These are phyloP conservation scores for Flexamia atlantica DNA, from an alignment of 2,888 invertebrate genomes.

Conservation along the genomic window DNA sequence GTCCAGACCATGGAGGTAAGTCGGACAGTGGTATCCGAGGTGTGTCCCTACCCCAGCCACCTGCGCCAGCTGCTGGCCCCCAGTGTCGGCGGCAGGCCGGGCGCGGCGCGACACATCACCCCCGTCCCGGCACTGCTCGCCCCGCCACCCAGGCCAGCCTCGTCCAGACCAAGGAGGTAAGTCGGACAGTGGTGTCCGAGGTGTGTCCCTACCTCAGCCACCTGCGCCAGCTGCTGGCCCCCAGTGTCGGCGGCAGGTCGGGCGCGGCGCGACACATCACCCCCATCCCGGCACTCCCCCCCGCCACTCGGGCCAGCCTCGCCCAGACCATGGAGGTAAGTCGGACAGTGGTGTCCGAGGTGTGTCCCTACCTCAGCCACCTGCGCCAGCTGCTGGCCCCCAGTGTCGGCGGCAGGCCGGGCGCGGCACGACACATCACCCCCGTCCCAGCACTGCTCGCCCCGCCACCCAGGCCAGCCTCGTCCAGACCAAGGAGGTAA, in stretches of 20 bases:
- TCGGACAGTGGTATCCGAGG: conserved; percentile 40
- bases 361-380: conserved; percentile 51
- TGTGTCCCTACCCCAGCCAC: conserved; percentile 49
- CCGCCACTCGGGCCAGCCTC: no score
- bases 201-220: no score
- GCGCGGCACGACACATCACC: conserved; percentile 46
- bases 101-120: conserved; percentile 46
- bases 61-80: conserved; percentile 23
- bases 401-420: neutral
- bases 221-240: no score
- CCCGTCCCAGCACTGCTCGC: conserved; percentile 48
- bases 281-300: no score
- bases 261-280: no score
- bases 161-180: conserved; percentile 47
- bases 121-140: conserved; percentile 48
- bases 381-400: conserved; percentile 23
- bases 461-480: neutral
- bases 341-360: conserved; percentile 41
- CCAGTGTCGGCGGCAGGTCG: no score
- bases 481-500: conserved; percentile 31
- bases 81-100: neutral
- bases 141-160: neutral
- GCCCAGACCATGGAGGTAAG: no score
- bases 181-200: no score
- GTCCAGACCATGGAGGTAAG: no score